These are phyloP conservation scores for Nymphalis polychloros DNA, from an alignment of 2,888 invertebrate species.

Conservation along the genomic window DNA sequence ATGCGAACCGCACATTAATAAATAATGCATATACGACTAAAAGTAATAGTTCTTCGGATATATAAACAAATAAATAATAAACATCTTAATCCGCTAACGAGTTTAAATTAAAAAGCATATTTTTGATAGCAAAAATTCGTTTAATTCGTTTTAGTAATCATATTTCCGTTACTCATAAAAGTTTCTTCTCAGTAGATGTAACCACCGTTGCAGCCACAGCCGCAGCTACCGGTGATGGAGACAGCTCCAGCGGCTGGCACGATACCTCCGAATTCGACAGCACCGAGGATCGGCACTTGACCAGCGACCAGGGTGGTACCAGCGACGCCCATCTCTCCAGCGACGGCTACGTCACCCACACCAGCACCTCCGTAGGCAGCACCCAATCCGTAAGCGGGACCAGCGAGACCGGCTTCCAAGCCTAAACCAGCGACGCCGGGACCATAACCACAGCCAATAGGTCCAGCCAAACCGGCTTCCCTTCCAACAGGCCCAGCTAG, in stretches of 20 bases:
- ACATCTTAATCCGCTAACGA: no score
- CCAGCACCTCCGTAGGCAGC: slow-evolving; percentile 31
- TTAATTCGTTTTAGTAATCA: no score
- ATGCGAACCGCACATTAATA: no score
- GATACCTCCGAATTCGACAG: slow-evolving; percentile 46
- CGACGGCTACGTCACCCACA: slow-evolving; percentile 43
- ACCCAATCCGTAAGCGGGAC: not conserved
- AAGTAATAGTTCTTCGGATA: no score
- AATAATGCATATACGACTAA: no score
- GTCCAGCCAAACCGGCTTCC: not conserved
- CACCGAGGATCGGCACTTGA: slow-evolving; percentile 49
- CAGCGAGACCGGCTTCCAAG: not conserved
- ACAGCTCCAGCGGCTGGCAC: slow-evolving; percentile 46
- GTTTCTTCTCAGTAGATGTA: not conserved
- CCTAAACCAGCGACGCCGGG: not conserved
- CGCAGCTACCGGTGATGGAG: slow-evolving; percentile 40
- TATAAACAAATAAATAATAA: no score
- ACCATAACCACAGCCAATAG: no score
- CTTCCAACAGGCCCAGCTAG: no score
- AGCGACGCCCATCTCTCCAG: slow-evolving; percentile 45
- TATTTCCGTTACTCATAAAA: no score
- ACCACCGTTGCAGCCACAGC: slow-evolving; percentile 17
- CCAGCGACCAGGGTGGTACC: slow-evolving; percentile 48
- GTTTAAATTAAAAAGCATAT: no score
- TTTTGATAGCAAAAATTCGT: no score